Evolutionary conservation across 2,113 vertebrate species (phyloP).

Genomic region (Clarias magur): DNA sequence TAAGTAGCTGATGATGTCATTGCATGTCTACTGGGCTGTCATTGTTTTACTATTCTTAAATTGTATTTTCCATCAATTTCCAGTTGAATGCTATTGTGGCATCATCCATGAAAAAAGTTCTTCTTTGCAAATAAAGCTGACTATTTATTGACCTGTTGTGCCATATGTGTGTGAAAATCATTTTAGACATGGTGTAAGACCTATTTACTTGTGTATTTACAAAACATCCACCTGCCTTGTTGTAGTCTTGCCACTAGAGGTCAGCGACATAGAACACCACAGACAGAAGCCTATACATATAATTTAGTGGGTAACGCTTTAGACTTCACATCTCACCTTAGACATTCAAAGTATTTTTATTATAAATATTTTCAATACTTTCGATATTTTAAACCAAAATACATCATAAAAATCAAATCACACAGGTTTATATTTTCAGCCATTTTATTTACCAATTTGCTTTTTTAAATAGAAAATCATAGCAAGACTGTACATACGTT

Average conservation of each 20-base stretch:
- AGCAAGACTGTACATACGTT: constrained; percentile 47
- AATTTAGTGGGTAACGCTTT: neutral
- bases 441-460: constrained; percentile 20
- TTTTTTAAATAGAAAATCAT: neutral
- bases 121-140: neutral
- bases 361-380: too few species aligned
- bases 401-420: neutral
- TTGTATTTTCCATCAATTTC: neutral
- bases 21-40: neutral
- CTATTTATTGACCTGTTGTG: neutral
- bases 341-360: neutral
- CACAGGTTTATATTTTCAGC: neutral
- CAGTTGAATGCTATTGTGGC: neutral
- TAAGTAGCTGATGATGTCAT: neutral
- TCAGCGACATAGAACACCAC: neutral
- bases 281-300: neutral
- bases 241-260: constrained; percentile 16
- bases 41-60: neutral
- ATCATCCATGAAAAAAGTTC: neutral
- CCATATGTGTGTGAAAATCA: neutral
- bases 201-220: neutral
- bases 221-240: neutral
- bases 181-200: neutral
- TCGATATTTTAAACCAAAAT: too few species aligned
- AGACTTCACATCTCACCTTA: neutral